Evolutionary conservation across 1,140 invertebrate genomes (phyloP).

Genomic region (Orius insidiosus): DNA sequence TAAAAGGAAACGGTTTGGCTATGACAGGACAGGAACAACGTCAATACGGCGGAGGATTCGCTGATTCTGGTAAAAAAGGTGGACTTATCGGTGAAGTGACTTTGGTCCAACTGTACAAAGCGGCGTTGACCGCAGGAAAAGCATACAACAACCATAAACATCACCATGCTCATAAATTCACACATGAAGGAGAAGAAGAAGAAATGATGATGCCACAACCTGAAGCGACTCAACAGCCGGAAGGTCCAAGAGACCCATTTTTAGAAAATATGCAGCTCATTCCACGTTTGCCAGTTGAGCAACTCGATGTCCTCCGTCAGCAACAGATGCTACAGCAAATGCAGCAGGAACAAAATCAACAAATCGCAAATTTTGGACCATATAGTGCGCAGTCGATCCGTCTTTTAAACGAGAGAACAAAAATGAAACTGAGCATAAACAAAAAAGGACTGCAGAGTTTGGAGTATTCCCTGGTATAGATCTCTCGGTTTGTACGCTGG

Average conservation of each 20-base stretch:
- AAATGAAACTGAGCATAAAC: constrained; percentile 21
- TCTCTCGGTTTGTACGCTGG: constrained; percentile 13
- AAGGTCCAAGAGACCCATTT: constrained; percentile 14
- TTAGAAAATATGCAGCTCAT: constrained; percentile 18
- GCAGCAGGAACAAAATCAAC: constrained; percentile 5
- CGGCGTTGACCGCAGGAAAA: constrained; percentile 60
- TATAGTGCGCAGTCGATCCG: constrained; percentile 15
- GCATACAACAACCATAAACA: constrained; percentile 69
- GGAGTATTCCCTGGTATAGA: constrained; percentile 13
- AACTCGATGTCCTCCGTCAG: constrained; percentile 17
- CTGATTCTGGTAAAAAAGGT: constrained; percentile 28
- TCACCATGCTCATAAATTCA: constrained; percentile 59
- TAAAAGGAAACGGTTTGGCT: constrained; percentile 53
- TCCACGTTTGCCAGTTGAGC: constrained; percentile 17
- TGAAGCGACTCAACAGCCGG: neutral
- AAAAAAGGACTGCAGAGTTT: constrained; percentile 12
- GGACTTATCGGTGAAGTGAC: constrained; percentile 60
- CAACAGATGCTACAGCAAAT: constrained; percentile 11
- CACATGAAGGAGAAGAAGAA: constrained; percentile 34
- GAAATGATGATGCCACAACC: neutral
- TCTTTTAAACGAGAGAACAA: constrained; percentile 29
- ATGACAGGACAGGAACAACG: constrained; percentile 54
- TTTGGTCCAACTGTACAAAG: constrained; percentile 56
- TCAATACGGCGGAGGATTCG: constrained; percentile 35
- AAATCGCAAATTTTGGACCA: neutral